Percentiles rank a stretch among this genome's conserved stretches.
phyloP scores from a whole-genome alignment of 2,888 invertebrate species.

The Beris chalybata region DNA sequence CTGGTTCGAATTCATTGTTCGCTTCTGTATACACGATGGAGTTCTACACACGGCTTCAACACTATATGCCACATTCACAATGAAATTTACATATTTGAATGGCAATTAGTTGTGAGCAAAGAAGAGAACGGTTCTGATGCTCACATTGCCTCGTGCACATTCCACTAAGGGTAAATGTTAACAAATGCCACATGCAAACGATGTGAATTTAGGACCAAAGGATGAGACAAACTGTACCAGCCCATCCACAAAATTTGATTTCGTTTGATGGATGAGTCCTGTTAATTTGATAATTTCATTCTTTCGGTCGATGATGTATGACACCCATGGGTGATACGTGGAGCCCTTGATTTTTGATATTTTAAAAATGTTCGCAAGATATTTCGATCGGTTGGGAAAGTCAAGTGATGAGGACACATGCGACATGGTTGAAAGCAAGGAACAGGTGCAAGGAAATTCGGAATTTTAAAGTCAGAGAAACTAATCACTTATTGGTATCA shows the following conservation, averaged over 20 bases:
- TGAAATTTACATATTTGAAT: slow-evolving; percentile 35
- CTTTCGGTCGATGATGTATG: slow-evolving; percentile 31
- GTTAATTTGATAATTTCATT: slow-evolving; percentile 40
- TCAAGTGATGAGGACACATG: no score
- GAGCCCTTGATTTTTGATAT: no score
- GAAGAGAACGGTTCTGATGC: slow-evolving; percentile 21
- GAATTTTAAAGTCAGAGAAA: no score
- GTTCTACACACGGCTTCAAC: background rate
- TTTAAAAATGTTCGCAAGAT: no score
- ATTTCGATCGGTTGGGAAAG: no score
- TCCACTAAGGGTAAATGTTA: slow-evolving; percentile 28
- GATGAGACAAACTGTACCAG: background rate
- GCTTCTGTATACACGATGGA: background rate
- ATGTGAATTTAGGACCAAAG: slow-evolving; percentile 18
- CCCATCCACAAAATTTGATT: slow-evolving; percentile 32
- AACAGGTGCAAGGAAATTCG: no score
- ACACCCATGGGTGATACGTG: slow-evolving; percentile 22
- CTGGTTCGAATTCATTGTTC: background rate
- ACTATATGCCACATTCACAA: slow-evolving; percentile 17
- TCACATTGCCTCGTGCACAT: slow-evolving; percentile 19
- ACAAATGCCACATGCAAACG: slow-evolving; percentile 31
- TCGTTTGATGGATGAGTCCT: slow-evolving; percentile 37
- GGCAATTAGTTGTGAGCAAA: slow-evolving; percentile 28
- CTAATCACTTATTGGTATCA: no score
- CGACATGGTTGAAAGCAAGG: no score